A percentile compares a stretch with the other conserved stretches of the same genome.
These are phyloP conservation scores for Terrapene triunguis DNA, from an alignment of 2,113 vertebrate genomes.

Conservation along the genomic window DNA sequence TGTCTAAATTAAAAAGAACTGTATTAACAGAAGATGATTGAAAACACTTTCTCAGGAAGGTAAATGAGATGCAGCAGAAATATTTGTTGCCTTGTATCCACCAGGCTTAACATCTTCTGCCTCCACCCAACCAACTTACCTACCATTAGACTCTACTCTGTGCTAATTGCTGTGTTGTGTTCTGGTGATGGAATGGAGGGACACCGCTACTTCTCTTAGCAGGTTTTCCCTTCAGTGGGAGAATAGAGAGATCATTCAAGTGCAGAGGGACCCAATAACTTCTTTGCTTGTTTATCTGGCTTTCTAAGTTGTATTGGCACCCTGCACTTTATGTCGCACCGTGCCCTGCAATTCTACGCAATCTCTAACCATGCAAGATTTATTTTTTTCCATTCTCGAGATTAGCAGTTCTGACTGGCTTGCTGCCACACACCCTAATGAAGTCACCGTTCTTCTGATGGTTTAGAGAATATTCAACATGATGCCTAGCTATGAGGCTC, in stretches of 20 bases:
- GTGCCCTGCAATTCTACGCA: neutral
- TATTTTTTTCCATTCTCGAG: neutral
- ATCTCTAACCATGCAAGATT: neutral
- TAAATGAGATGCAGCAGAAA: neutral
- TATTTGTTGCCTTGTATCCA: neutral
- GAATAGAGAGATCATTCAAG: neutral
- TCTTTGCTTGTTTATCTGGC: neutral
- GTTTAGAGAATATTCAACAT: neutral
- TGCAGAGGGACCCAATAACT: neutral
- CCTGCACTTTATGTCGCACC: neutral
- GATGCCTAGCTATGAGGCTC: neutral
- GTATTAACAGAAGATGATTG: conserved; percentile 29
- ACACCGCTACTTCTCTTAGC: neutral
- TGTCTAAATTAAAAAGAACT: conserved; percentile 26
- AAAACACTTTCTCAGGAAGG: neutral
- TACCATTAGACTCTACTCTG: neutral
- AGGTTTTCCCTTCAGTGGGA: neutral
- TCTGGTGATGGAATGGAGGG: neutral
- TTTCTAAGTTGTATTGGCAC: neutral
- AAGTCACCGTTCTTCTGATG: neutral
- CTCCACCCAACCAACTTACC: neutral
- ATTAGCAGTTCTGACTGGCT: neutral
- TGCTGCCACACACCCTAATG: neutral
- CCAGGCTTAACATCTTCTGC: neutral
- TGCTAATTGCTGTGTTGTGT: neutral